Evolutionary conservation across 2,888 invertebrate species (phyloP), one percentile per base, ranked within the genome.

Genomic region (Drosophila subsilvestris): DNA sequence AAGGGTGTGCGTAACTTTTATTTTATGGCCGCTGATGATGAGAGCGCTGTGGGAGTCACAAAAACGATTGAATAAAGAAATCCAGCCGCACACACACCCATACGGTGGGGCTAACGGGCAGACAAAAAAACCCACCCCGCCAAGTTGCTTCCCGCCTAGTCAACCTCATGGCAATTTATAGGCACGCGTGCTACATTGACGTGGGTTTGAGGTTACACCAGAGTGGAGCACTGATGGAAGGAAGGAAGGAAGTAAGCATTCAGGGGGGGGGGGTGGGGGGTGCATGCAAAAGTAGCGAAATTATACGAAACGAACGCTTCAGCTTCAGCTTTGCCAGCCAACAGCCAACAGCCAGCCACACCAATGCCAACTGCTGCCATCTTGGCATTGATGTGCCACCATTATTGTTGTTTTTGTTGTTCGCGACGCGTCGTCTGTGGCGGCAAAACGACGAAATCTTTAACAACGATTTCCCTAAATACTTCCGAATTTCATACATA

Each of bases 381-480:
- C 58, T 71, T 65, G 53, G 43, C 60, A 47, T 59, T 55, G 62
- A 62, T 67, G 71, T 25, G 50, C 37, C 45, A 43, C 57, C 63
- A 70, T 73, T 71, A 48, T 32, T 20, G 20, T 57, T 14, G 45
- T 45, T 8, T 22, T 22, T 14, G n/a, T 8, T 17, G 1, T 7
- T n/a, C 8, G 17, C 9, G 17, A 17, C 8, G n/a, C 8, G 44
- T n/a, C 17, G 44, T n/a, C 17, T n/a, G 53, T 37, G 47, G 53
- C 60, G 57, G 74, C 32, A 70, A 48, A 68, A 74, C 69, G 69
- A 67, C 74, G 70, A 86, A 83, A 86, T 86, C 79, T 85, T 88
- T 80, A 80, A 76, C 83, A 84, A 87, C 88, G 85, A 88, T 89
- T 87, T 87, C 84, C 89, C 84, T 88, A 88, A 88, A 88, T 84